Percentiles rank a stretch among this genome's conserved stretches.
phyloP scores from a whole-genome alignment of 2,113 vertebrate species.

The Dasypus novemcinctus region DNA sequence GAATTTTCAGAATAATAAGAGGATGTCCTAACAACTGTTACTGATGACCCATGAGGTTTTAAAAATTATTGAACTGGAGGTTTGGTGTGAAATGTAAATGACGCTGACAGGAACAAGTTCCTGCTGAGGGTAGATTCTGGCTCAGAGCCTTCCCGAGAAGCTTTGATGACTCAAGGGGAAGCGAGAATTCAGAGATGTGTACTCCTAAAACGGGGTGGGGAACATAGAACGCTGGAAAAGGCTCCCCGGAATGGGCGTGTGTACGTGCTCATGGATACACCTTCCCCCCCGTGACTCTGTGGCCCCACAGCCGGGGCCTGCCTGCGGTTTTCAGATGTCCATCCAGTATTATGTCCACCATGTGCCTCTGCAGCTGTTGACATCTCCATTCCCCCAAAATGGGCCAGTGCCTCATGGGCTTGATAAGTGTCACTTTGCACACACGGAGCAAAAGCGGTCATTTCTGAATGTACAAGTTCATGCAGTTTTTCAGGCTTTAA shows the following conservation, averaged over 20 bases:
- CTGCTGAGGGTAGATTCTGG: neutral
- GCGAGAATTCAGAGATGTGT: neutral
- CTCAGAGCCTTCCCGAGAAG: neutral
- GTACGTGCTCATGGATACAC: fast-evolving
- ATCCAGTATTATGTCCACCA: neutral
- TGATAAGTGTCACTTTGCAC: neutral
- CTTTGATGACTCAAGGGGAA: neutral
- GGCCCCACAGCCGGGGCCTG: neutral
- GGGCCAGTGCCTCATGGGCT: neutral
- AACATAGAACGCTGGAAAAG: too few relatives aligned
- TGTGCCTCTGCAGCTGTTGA: neutral
- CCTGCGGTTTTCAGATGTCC: neutral
- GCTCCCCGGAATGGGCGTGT: neutral
- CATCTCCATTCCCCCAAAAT: fast-evolving
- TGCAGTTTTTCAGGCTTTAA: neutral
- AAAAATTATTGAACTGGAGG: neutral
- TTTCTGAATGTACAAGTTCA: neutral
- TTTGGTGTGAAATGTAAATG: neutral
- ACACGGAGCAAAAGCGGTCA: neutral
- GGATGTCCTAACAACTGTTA: neutral
- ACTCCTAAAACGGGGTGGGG: neutral
- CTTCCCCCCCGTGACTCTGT: neutral
- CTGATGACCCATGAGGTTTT: neutral
- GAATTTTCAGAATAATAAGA: neutral
- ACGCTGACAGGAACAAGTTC: neutral